Conservation (phyloP, 1,140 invertebrate species). For the Microvelia longipes region DNA sequence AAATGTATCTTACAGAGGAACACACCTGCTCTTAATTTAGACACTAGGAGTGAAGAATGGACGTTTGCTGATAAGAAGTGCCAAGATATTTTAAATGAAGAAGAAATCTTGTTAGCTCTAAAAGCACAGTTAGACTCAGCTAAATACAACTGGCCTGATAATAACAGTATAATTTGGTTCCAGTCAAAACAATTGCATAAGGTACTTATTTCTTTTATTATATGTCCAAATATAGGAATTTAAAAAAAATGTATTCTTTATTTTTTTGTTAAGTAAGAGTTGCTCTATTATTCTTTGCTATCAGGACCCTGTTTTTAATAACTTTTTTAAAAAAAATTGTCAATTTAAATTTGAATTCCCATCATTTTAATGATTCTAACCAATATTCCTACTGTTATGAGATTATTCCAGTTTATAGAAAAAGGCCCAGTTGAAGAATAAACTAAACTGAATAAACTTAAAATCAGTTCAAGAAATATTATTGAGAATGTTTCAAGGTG, state of each 20-base stretch:
- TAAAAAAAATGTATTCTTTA: neutral
- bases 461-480: too few species aligned
- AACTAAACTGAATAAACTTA: too few species aligned
- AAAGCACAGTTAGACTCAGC: neutral
- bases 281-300: neutral
- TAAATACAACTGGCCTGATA: neutral
- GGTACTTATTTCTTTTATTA: neutral
- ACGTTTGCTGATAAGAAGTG: neutral
- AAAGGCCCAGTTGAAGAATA: too few species aligned
- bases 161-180: neutral
- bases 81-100: neutral
- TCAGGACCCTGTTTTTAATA: neutral
- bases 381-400: too few species aligned
- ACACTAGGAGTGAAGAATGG: neutral
- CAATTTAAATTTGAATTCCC: too few species aligned
- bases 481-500: too few species aligned
- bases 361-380: too few species aligned
- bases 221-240: neutral
- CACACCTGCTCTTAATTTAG: neutral
- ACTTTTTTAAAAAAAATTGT: neutral
- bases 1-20: neutral
- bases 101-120: neutral
- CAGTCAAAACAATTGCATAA: neutral
- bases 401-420: too few species aligned
- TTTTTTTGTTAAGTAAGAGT: neutral